Conservation (phyloP, 2,113 vertebrate species). For the Mastomys natalensis region DNA sequence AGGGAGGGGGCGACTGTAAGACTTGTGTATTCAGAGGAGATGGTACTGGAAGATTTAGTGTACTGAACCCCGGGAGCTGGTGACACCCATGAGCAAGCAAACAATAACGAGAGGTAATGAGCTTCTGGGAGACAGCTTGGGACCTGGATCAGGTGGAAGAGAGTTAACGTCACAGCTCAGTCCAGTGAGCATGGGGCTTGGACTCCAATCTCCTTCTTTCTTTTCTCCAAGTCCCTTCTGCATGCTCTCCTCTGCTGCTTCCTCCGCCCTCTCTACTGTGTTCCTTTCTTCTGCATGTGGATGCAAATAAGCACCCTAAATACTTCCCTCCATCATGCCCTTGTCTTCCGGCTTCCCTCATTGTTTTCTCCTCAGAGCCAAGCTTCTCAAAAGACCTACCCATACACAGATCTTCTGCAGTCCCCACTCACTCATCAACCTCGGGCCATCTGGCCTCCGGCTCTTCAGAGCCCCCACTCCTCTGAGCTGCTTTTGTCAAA, state of each 20-base stretch:
- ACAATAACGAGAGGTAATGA: not conserved
- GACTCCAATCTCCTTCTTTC: not conserved
- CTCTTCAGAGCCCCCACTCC: no score
- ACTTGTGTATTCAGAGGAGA: constrained; percentile 25
- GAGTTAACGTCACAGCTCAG: not conserved
- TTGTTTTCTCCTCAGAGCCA: not conserved
- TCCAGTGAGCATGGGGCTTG: no score
- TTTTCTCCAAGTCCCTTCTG: not conserved
- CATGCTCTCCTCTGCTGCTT: accelerated
- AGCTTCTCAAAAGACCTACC: not conserved
- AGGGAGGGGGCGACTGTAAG: not conserved
- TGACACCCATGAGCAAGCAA: not conserved
- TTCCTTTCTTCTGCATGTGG: not conserved
- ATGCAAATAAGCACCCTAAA: accelerated
- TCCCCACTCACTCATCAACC: not conserved
- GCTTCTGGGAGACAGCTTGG: not conserved
- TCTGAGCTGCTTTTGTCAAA: not conserved
- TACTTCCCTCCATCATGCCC: not conserved
- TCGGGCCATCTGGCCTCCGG: not conserved
- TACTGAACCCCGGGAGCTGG: not conserved
- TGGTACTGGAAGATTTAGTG: not conserved
- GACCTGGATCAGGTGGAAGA: not conserved
- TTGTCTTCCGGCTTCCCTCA: no score
- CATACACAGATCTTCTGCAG: not conserved
- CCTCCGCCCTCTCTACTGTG: not conserved